Conservation (phyloP, 64 coral and sea anemone species). For the Montipora capricornis region DNA sequence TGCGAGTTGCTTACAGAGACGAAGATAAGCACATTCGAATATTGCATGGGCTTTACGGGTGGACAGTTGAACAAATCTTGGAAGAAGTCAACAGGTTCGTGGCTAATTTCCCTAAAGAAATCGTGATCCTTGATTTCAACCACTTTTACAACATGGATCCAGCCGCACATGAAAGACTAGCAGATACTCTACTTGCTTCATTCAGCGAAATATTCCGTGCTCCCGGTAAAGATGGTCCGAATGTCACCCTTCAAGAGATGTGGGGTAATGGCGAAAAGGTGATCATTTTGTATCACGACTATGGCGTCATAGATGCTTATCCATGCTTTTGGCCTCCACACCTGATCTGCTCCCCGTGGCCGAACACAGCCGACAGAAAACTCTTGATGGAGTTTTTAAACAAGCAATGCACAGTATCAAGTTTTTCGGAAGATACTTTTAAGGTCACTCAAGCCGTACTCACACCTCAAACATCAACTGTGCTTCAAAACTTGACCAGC, state of each 20-base stretch:
- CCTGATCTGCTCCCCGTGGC: slow-evolving; percentile 79
- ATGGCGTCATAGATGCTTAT: slow-evolving; percentile 69
- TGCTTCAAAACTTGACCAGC: slow-evolving; percentile 79
- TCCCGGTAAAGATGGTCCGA: slow-evolving; percentile 71
- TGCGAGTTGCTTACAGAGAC: slow-evolving; percentile 81
- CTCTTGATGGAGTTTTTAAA: slow-evolving; percentile 83
- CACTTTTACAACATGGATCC: slow-evolving; percentile 86
- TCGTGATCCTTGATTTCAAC: slow-evolving; percentile 83
- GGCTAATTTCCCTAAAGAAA: slow-evolving; percentile 76
- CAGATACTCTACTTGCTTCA: slow-evolving; percentile 80
- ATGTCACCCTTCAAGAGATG: slow-evolving; percentile 90
- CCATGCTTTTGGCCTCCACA: slow-evolving; percentile 88
- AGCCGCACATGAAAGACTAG: slow-evolving; percentile 82
- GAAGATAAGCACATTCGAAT: slow-evolving; percentile 85
- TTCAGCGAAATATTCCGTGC: slow-evolving; percentile 79
- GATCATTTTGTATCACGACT: slow-evolving; percentile 85
- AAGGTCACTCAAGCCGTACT: slow-evolving; percentile 89
- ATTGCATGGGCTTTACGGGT: slow-evolving; percentile 90
- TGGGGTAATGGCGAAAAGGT: slow-evolving; percentile 91
- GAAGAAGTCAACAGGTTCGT: slow-evolving; percentile 84
- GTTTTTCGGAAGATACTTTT: slow-evolving; percentile 51
- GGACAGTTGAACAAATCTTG: slow-evolving; percentile 76
- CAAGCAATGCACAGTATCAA: slow-evolving; percentile 62
- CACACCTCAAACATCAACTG: slow-evolving; percentile 90
- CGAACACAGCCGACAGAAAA: slow-evolving; percentile 88